Conservation (phyloP, 2,113 vertebrate genomes). For the Halcyon senegalensis region DNA sequence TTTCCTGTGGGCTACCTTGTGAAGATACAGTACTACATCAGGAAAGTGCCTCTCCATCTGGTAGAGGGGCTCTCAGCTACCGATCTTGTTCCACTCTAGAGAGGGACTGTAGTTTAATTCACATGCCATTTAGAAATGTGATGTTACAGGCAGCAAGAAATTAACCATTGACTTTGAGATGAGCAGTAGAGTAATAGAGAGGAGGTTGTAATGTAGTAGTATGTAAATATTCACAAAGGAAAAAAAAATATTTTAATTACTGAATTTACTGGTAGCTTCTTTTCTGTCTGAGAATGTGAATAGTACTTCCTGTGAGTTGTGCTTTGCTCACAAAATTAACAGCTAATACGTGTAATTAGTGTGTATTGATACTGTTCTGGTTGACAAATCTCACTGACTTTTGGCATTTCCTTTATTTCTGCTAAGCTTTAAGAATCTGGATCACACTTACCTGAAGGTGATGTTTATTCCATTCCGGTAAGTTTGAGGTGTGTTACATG, state of each 20-base stretch:
- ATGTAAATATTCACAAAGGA: not conserved
- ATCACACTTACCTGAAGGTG: not conserved
- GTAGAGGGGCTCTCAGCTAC: not conserved
- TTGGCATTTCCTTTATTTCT: not conserved
- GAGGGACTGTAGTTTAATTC: not conserved
- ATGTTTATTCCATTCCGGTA: not conserved
- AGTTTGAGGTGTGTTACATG: not conserved
- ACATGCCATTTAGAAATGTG: not conserved
- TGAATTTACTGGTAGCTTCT: not conserved
- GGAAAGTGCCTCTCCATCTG: slow-evolving; percentile 17
- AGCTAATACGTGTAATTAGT: not conserved
- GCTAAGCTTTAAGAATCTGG: not conserved
- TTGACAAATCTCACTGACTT: not conserved
- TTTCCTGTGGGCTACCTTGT: slow-evolving; percentile 7
- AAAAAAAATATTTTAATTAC: not conserved
- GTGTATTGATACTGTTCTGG: not conserved
- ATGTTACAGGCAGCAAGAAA: not conserved
- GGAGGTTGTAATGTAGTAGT: not conserved
- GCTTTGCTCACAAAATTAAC: not conserved
- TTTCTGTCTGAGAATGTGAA: not conserved
- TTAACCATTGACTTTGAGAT: not conserved
- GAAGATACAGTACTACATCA: not conserved
- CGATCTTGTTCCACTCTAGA: not conserved
- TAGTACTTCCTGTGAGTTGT: not conserved
- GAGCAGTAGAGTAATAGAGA: not conserved